Conservation (phyloP, 2,113 vertebrate species). For the Nestor notabilis region DNA sequence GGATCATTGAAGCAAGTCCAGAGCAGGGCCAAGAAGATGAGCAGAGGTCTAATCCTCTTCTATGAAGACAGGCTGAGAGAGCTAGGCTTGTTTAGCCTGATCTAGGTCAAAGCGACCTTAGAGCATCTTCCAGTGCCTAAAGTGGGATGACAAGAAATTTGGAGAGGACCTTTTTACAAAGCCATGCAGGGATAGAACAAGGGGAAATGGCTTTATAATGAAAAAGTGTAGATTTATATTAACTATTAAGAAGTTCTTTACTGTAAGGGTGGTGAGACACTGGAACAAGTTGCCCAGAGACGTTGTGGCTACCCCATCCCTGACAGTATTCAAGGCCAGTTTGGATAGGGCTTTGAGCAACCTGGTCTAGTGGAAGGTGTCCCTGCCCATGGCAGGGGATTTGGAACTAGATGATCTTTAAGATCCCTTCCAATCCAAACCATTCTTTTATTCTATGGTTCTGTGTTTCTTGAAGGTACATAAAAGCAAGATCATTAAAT, state of each 20-base stretch:
- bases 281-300: background rate
- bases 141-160: background rate
- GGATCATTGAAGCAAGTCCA: background rate
- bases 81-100: background rate
- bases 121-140: background rate
- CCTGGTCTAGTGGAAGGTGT: background rate
- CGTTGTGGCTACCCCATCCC: background rate
- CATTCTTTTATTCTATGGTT: background rate
- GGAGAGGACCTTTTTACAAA: background rate
- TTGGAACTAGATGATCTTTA: background rate
- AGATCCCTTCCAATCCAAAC: background rate
- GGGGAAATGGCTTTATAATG: background rate
- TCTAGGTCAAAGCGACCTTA: background rate
- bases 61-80: background rate
- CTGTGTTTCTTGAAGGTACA: background rate
- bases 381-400: background rate
- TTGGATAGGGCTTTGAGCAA: background rate
- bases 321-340: background rate
- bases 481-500: background rate
- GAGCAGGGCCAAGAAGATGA: background rate
- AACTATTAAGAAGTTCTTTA: background rate
- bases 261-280: background rate
- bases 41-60: background rate
- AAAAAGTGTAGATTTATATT: background rate
- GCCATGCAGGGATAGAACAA: background rate